Percentiles rank a stretch among this genome's conserved stretches.
Conservation (phyloP, 2,888 invertebrate genomes). For the Pristionchus mayeri region DNA sequence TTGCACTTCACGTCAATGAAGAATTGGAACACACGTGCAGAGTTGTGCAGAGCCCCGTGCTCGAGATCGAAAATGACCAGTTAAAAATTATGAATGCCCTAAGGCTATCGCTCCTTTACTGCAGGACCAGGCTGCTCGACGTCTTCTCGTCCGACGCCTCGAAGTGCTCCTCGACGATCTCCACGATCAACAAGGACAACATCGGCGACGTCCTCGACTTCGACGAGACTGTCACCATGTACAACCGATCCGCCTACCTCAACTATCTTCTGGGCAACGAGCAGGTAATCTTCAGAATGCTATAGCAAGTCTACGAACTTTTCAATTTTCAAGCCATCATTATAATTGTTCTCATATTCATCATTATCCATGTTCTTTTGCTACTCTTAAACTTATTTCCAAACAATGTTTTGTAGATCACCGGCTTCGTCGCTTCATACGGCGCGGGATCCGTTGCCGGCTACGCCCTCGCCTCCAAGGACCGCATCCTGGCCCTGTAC, state of each 20-base stretch:
- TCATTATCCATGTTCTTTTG: neutral
- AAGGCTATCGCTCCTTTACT: neutral
- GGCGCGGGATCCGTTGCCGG: slow-evolving; percentile 63
- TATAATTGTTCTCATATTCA: too few relatives aligned
- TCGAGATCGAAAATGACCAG: too few relatives aligned
- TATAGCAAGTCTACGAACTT: neutral
- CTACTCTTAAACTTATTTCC: too few relatives aligned
- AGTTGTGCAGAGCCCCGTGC: too few relatives aligned
- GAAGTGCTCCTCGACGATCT: slow-evolving; percentile 52
- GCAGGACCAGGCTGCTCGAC: slow-evolving; percentile 52
- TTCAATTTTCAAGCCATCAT: too few relatives aligned
- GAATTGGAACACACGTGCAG: too few relatives aligned
- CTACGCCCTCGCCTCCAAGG: slow-evolving; percentile 64
- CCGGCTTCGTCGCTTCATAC: slow-evolving; percentile 60
- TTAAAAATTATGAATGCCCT: too few relatives aligned
- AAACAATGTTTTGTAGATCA: slow-evolving; percentile 54
- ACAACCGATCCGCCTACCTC: slow-evolving; percentile 59
- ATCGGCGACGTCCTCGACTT: slow-evolving; percentile 58
- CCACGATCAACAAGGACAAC: slow-evolving; percentile 57
- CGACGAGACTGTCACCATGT: slow-evolving; percentile 61
- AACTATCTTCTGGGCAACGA: slow-evolving; percentile 54
- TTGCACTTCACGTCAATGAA: too few relatives aligned
- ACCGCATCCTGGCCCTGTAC: slow-evolving; percentile 71
- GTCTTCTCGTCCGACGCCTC: slow-evolving; percentile 55
- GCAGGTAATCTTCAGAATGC: slow-evolving; percentile 10